Evolutionary conservation across 2,113 vertebrate species (phyloP).

Genomic region (Leucosticte australis): DNA sequence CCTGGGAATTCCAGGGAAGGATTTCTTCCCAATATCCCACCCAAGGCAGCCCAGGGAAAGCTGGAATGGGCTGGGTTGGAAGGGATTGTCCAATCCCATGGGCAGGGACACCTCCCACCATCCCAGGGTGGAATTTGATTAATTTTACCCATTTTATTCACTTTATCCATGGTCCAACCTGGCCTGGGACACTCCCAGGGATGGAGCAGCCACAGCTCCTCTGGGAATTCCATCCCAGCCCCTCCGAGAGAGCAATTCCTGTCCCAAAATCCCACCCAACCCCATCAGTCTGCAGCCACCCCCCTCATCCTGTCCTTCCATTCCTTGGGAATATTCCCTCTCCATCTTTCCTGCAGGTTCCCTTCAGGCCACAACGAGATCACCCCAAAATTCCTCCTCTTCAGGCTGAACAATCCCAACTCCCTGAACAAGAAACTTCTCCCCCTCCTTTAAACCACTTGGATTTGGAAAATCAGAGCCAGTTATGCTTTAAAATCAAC

Average conservation of each 20-base stretch:
- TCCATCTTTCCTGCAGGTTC: neutral
- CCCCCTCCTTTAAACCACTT: neutral
- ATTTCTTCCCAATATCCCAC: no score
- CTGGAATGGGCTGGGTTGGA: no score
- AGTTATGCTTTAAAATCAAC: neutral
- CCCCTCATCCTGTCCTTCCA: neutral
- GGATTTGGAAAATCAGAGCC: neutral
- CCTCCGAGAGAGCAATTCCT: no score
- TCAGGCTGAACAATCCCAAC: neutral
- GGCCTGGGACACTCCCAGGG: neutral
- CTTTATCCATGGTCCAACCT: neutral
- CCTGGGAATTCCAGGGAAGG: no score
- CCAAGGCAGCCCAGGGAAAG: no score
- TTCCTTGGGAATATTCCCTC: neutral
- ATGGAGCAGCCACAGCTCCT: neutral
- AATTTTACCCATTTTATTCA: neutral
- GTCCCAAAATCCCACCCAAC: neutral
- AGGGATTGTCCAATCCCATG: neutral
- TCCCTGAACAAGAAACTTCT: neutral
- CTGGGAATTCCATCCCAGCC: neutral
- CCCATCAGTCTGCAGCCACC: neutral
- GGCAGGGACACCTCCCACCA: neutral
- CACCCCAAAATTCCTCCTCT: neutral
- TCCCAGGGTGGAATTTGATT: no score
- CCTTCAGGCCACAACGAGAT: accelerated